Evolutionary conservation across 2,113 vertebrate genomes (phyloP).

Genomic region (Galeopterus variegatus): DNA sequence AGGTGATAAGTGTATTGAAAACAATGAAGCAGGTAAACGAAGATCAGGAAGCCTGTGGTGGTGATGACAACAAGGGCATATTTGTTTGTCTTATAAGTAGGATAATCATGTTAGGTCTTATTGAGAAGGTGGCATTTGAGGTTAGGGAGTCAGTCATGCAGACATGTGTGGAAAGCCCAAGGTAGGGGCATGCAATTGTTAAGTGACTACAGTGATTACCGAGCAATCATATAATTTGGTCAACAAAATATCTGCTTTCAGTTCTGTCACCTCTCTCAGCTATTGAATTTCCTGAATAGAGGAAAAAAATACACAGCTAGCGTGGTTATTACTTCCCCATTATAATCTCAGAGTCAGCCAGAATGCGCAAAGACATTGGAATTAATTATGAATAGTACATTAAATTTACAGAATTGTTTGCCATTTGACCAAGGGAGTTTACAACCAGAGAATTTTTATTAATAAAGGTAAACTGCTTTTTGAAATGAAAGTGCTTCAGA

Average conservation of each 20-base stretch:
- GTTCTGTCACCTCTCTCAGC: not conserved
- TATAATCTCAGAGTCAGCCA: not conserved
- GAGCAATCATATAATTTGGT: not conserved
- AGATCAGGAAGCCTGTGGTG: not conserved
- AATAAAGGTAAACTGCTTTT: slow-evolving; percentile 16
- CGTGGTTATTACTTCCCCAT: not conserved
- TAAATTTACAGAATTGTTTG: not conserved
- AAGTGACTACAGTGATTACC: not conserved
- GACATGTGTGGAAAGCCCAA: not conserved
- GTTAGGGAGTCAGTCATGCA: not conserved
- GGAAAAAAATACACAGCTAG: not conserved
- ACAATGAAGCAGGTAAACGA: not conserved
- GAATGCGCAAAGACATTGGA: not conserved
- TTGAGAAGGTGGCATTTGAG: not conserved
- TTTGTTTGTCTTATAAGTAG: not conserved
- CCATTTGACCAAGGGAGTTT: not conserved
- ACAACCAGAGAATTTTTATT: not conserved
- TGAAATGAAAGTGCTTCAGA: not conserved
- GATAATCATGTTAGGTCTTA: not conserved
- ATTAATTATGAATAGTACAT: slow-evolving; percentile 4
- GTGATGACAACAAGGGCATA: not conserved
- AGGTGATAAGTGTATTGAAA: slow-evolving; percentile 12
- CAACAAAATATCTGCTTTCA: not conserved
- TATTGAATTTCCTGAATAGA: not conserved
- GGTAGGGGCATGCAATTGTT: not conserved